Base-by-base conservation (phyloP, 2,113 vertebrate genomes). In the Regulus satrapa region DNA sequence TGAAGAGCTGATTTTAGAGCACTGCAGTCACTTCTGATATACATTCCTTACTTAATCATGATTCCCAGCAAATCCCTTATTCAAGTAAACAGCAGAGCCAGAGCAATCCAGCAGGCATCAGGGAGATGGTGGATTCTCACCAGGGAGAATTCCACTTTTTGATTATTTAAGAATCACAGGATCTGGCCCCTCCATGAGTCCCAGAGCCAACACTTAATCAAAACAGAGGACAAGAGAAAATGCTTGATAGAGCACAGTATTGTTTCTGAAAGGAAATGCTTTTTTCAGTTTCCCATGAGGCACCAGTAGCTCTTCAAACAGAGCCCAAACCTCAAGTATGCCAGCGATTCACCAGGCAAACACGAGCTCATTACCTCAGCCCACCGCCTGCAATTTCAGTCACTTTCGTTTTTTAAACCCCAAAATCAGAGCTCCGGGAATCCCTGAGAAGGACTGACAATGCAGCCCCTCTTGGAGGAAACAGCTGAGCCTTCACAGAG, bases 191-290 rank as follows among this genome's bases (percentile, higher is more conserved):
- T 95, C 32, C 58, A 32, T 1, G 1, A 93, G 77, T 40, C 14
- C 51, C 73, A 64, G 43, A 74, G 85, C 67, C 82, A 96, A 49
- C 43, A 66, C 23, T 93, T 94, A 95, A 95, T 80, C 51, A 95
- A 93, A 96, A 92, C 82, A 88, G 64, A 85, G 49, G 87, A 95
- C 84, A 92, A 95, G 92, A 95, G 88, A 76, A 96, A 94, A 95
- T 5, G 59, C 64, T 88, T 3, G 15, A 86, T 68, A 96, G 81
- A 83, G 88, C 28, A 9, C 31, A 59, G 78, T 18, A 95, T 88
- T 95, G 94, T 96, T 97, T 95, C 90, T 52, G 90, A 92, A 94
- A 88, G 79, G 92, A 97, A 96, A 96, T 94, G 76, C n/a, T 96
- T 97, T 94, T 83, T 54, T 52, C 76, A 75, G 81, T 88, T 95